Evolutionary conservation across 2,888 invertebrate species (phyloP).

Genomic region (Therioaphis trifolii): DNA sequence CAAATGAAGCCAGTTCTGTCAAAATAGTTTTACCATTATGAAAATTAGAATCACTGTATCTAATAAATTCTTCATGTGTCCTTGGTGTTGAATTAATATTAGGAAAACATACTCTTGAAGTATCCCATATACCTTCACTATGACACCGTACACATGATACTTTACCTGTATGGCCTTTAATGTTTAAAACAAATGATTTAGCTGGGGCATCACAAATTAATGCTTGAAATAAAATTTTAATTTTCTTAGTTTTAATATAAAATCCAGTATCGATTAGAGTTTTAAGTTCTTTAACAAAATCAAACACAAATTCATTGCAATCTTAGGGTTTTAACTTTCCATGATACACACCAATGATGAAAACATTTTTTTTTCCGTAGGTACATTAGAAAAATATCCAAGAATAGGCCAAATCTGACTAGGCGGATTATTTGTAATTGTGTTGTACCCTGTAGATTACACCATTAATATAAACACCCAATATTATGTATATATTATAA

Average conservation of each 20-base stretch:
- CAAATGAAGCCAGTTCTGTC: conserved; percentile 66
- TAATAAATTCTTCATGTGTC: conserved; percentile 53
- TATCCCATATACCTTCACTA: conserved; percentile 61
- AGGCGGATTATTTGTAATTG: not conserved
- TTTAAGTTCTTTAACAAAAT: conserved; percentile 35
- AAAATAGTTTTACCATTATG: conserved; percentile 65
- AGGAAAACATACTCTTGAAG: conserved; percentile 63
- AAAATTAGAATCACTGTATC: conserved; percentile 64
- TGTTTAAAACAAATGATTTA: conserved; percentile 52
- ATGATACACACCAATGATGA: conserved; percentile 50
- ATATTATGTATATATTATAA: too few relatives aligned
- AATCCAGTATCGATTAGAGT: not conserved
- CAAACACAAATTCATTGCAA: conserved; percentile 45
- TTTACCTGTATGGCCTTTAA: conserved; percentile 58
- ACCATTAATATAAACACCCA: too few relatives aligned
- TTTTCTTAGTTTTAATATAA: not conserved
- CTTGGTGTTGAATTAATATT: conserved; percentile 38
- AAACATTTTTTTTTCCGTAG: not conserved
- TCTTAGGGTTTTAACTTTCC: conserved; percentile 49
- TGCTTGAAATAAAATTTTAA: conserved; percentile 9
- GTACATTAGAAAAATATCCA: not conserved
- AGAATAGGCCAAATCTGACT: conserved; percentile 53
- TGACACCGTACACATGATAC: conserved; percentile 65
- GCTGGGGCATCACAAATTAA: conserved; percentile 57
- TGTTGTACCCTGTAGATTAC: too few relatives aligned